Evolutionary conservation across 2,113 vertebrate genomes (phyloP).

Genomic region (Glaucidium brasilianum): DNA sequence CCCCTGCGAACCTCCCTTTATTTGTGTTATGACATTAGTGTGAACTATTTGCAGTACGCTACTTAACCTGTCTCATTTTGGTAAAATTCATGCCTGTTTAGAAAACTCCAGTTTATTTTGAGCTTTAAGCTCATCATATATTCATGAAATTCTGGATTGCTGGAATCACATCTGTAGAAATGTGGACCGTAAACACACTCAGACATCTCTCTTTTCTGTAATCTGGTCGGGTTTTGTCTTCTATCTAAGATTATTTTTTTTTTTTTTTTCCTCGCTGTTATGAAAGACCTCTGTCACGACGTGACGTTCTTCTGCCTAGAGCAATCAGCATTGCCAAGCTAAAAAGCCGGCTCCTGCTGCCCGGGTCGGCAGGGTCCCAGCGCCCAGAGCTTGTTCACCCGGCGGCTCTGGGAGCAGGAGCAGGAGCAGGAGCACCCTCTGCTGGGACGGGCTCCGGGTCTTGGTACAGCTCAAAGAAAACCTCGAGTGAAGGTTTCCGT

Average conservation of each 20-base stretch:
- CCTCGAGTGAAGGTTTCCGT: fast-evolving
- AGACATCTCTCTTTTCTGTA: not conserved
- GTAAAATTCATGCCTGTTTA: not conserved
- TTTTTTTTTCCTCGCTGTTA: fast-evolving
- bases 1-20: fast-evolving
- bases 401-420: not conserved
- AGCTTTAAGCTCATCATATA: not conserved
- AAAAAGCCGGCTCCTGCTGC: fast-evolving
- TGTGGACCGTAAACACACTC: fast-evolving
- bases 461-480: fast-evolving
- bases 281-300: fast-evolving
- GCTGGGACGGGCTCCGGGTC: not conserved
- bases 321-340: fast-evolving
- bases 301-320: fast-evolving
- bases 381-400: fast-evolving
- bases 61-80: not conserved
- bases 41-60: not conserved
- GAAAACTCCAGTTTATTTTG: not conserved
- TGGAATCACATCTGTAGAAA: not conserved
- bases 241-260: fast-evolving
- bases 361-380: fast-evolving
- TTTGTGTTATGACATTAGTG: not conserved
- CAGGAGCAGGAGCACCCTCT: constrained; percentile 25
- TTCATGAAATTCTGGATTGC: not conserved
- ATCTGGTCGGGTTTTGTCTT: fast-evolving